Evolutionary conservation across 64 coral and sea anemone genomes (phyloP).

Genomic region (Porites australiensis): DNA sequence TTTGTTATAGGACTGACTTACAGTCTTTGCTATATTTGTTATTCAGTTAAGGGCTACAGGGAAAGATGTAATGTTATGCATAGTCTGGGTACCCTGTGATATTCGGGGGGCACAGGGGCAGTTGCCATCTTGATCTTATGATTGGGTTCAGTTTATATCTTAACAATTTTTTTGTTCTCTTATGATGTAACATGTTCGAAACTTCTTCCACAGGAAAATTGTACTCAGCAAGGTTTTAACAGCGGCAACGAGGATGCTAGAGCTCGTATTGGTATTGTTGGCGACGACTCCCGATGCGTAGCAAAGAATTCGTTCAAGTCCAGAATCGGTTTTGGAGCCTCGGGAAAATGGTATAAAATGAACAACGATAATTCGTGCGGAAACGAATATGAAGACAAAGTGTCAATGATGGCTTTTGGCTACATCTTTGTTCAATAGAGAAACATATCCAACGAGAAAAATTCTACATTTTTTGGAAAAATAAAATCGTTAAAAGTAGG

Average conservation of each 20-base stretch:
- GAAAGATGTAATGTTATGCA: too few species aligned
- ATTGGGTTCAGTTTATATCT: too few species aligned
- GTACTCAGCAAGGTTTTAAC: conserved; percentile 65
- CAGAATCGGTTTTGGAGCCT: conserved; percentile 72
- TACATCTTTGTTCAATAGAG: conserved; percentile 79
- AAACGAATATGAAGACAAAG: not conserved
- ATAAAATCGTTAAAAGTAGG: too few species aligned
- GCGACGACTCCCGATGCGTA: not conserved
- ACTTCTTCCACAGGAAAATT: conserved; percentile 20
- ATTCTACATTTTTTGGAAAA: too few species aligned
- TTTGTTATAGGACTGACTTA: not conserved
- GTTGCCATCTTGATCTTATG: too few species aligned
- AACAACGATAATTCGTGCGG: conserved; percentile 39
- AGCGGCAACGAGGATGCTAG: not conserved
- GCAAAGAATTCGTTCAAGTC: not conserved
- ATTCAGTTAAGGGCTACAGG: too few species aligned
- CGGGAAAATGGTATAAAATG: conserved; percentile 15
- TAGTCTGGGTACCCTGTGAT: too few species aligned
- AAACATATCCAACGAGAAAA: not conserved
- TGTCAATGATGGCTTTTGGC: conserved; percentile 30
- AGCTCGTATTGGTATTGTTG: conserved; percentile 79
- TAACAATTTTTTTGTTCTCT: too few species aligned
- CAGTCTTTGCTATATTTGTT: too few species aligned
- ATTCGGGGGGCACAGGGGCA: too few species aligned
- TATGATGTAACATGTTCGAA: not conserved